phyloP scores from a whole-genome alignment of 2,113 vertebrate species.

The Cepphus grylle region DNA sequence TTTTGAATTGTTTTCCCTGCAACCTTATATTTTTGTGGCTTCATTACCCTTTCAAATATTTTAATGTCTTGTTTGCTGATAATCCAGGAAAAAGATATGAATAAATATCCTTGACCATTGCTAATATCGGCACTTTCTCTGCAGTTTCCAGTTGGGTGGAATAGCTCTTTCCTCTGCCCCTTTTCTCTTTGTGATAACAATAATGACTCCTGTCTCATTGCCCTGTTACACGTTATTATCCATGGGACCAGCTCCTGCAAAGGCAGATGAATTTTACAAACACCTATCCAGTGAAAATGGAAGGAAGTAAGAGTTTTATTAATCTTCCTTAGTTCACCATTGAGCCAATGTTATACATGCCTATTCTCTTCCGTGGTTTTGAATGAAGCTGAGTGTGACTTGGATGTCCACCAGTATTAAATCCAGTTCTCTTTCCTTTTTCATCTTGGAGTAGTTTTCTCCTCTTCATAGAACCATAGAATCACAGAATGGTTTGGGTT shows the following conservation, averaged over 20 bases:
- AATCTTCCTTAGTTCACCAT: background rate
- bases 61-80: background rate
- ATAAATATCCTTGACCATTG: background rate
- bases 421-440: background rate
- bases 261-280: background rate
- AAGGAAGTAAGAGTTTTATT: background rate
- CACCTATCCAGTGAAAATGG: background rate
- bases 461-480: background rate
- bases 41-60: background rate
- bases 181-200: background rate
- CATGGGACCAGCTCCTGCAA: background rate
- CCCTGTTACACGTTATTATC: background rate
- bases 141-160: background rate
- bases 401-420: background rate
- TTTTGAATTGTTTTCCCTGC: background rate
- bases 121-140: background rate
- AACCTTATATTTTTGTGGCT: background rate
- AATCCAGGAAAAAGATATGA: background rate
- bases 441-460: background rate
- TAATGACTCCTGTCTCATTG: background rate
- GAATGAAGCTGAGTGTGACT: rapidly evolving
- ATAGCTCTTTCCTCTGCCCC: background rate
- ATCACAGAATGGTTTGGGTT: background rate
- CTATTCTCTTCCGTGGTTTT: background rate
- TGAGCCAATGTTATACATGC: background rate